phyloP scores from a whole-genome alignment of 1,140 invertebrate species.

The Aphelenchoides besseyi region DNA sequence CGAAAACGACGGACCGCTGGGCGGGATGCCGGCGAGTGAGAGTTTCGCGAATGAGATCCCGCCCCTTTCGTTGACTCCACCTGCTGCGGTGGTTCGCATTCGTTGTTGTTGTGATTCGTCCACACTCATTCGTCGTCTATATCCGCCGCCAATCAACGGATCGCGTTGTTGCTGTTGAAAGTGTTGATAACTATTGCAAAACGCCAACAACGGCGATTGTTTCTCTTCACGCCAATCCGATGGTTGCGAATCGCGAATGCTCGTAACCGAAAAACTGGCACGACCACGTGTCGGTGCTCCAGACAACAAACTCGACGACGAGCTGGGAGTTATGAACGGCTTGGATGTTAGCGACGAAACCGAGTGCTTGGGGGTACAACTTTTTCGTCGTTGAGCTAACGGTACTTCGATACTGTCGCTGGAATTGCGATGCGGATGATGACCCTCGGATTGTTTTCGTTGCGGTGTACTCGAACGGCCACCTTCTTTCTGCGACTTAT shows the following conservation, averaged over 20 bases:
- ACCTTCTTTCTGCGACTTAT: too few relatives aligned
- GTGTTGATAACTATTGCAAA: background rate
- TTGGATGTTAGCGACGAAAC: background rate
- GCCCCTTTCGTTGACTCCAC: background rate
- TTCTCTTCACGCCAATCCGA: background rate
- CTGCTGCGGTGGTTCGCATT: constrained; percentile 2
- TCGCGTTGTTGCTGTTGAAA: background rate
- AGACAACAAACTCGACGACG: background rate
- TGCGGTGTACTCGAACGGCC: background rate
- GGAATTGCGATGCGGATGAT: background rate
- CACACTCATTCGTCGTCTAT: constrained; percentile 10
- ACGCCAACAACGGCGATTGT: background rate
- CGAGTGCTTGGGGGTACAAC: background rate
- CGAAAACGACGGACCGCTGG: background rate
- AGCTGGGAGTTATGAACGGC: background rate
- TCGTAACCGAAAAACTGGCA: background rate
- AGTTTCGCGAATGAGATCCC: constrained; percentile 6
- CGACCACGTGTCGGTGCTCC: background rate
- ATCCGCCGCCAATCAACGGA: background rate
- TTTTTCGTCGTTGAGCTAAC: background rate
- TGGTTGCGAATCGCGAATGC: background rate
- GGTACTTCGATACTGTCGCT: background rate
- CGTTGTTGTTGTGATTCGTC: constrained; percentile 12
- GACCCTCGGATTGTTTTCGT: background rate
- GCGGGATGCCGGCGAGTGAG: constrained; percentile 7